Percentiles rank a stretch among this genome's conserved stretches.
Conservation (phyloP, 2,113 vertebrate species). For the Chamaetylas fuelleborni region DNA sequence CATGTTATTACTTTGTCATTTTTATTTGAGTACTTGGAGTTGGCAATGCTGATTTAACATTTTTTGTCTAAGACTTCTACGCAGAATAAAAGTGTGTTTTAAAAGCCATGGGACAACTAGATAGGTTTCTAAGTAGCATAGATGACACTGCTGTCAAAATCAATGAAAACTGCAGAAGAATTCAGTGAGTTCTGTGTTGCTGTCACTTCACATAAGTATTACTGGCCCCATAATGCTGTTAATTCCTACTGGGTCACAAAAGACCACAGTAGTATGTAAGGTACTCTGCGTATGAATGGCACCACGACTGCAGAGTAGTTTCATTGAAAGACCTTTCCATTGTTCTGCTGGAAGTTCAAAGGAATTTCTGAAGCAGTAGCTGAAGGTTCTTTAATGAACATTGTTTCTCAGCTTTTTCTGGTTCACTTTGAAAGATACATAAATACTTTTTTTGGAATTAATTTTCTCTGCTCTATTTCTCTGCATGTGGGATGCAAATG, state of each 20-base stretch:
- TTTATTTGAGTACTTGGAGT: not conserved
- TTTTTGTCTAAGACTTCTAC: not conserved
- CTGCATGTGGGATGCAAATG: not conserved
- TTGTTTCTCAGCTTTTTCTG: not conserved
- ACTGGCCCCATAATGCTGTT: constrained; percentile 8
- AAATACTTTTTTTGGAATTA: not conserved
- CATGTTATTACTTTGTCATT: not conserved
- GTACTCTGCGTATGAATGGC: not conserved
- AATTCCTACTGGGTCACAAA: constrained; percentile 16
- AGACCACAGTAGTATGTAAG: not conserved
- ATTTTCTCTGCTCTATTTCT: not conserved
- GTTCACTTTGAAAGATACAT: not conserved
- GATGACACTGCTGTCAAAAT: constrained; percentile 50
- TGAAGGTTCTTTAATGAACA: not conserved
- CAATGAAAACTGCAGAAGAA: constrained; percentile 19
- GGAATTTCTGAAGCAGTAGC: not conserved
- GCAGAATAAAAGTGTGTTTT: constrained; percentile 23
- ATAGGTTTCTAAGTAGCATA: not conserved
- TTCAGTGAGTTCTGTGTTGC: not conserved
- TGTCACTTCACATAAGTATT: constrained; percentile 42
- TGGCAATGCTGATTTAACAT: not conserved
- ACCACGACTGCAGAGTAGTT: not conserved
- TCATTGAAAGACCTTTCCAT: not conserved
- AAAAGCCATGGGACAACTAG: not conserved
- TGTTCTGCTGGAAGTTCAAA: not conserved